These are phyloP conservation scores for Scaptodrosophila latifasciaeformis DNA, from an alignment of 2,888 invertebrate genomes.

Conservation along the genomic window DNA sequence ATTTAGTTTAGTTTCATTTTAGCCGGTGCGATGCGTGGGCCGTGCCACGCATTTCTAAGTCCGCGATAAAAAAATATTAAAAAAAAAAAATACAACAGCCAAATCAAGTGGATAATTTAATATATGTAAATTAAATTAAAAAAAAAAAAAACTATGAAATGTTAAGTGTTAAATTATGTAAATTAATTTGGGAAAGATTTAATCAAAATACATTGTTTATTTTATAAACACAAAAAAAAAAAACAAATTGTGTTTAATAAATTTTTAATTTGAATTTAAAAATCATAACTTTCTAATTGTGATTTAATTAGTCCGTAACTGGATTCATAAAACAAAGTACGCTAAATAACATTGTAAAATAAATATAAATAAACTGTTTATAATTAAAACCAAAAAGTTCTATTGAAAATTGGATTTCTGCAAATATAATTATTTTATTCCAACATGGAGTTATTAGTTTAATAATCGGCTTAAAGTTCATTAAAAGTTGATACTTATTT, in stretches of 20 bases:
- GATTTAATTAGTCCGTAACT: not conserved
- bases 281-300: conserved; percentile 20
- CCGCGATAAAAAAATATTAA: too few relatives aligned
- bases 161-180: not conserved
- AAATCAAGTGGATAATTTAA: too few relatives aligned
- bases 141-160: not conserved
- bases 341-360: not conserved
- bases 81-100: too few relatives aligned
- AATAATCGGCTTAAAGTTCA: too few relatives aligned
- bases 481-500: too few relatives aligned
- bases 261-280: conserved; percentile 8
- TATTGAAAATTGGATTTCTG: not conserved
- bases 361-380: not conserved
- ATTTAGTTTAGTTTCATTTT: conserved; percentile 56
- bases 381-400: not conserved
- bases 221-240: not conserved
- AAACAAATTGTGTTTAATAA: too few relatives aligned
- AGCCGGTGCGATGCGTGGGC: conserved; percentile 58
- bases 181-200: not conserved
- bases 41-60: conserved; percentile 35
- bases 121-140: not conserved
- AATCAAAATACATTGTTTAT: not conserved
- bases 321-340: too few relatives aligned
- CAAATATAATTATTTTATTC: not conserved
- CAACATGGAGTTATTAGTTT: too few relatives aligned